Evolutionary conservation across 2,888 invertebrate species (phyloP).

Genomic region (Pteria penguin): DNA sequence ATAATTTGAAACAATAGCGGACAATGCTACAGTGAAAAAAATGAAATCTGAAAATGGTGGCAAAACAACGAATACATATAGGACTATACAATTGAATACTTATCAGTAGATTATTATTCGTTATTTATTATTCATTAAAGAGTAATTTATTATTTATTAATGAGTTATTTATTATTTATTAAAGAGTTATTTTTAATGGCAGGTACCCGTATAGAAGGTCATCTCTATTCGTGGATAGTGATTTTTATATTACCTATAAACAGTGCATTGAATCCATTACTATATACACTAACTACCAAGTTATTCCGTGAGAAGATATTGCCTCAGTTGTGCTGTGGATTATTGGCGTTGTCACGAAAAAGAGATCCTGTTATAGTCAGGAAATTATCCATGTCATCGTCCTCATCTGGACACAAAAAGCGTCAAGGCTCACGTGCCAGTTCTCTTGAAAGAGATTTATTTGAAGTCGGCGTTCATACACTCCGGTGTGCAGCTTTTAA

Average conservation of each 20-base stretch:
- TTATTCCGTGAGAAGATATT: slow-evolving; percentile 49
- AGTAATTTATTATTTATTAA: too few relatives aligned
- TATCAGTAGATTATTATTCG: too few relatives aligned
- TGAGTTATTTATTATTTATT: too few relatives aligned
- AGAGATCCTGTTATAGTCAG: background rate
- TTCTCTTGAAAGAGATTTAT: slow-evolving; percentile 14
- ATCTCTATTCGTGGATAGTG: slow-evolving; percentile 53
- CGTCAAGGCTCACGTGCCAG: background rate
- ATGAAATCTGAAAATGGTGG: too few relatives aligned
- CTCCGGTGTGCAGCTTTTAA: background rate
- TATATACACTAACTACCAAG: slow-evolving; percentile 55
- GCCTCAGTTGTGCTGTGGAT: slow-evolving; percentile 23
- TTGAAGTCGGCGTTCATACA: slow-evolving; percentile 12
- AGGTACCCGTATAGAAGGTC: slow-evolving; percentile 42
- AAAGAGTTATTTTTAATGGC: slow-evolving; percentile 18
- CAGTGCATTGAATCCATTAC: slow-evolving; percentile 55
- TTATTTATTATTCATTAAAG: too few relatives aligned
- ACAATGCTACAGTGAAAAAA: too few relatives aligned
- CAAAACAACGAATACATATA: too few relatives aligned
- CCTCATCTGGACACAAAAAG: background rate
- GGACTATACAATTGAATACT: too few relatives aligned
- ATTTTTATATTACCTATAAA: slow-evolving; percentile 57
- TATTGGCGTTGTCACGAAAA: slow-evolving; percentile 6
- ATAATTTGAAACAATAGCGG: too few relatives aligned
- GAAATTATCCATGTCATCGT: slow-evolving; percentile 1